These are phyloP conservation scores for Gallinago solitaria DNA, from an alignment of 2,797 vertebrate species.

Conservation along the genomic window DNA sequence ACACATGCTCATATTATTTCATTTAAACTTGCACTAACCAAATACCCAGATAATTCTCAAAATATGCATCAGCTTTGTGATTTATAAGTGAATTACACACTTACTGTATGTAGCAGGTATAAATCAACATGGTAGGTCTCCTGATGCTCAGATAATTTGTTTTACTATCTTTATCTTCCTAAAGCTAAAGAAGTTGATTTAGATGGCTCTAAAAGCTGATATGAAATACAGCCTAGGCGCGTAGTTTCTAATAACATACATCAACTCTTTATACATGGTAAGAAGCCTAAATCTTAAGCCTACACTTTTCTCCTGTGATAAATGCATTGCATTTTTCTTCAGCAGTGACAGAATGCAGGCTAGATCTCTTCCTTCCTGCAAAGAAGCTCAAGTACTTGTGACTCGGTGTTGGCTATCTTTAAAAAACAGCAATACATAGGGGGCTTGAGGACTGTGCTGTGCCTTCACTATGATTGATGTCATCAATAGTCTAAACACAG, in stretches of 20 bases:
- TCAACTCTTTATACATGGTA: slow-evolving; percentile 26
- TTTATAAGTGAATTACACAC: slow-evolving; percentile 47
- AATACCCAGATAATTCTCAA: slow-evolving; percentile 11
- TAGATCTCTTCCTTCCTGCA: not conserved
- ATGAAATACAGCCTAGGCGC: slow-evolving; percentile 38
- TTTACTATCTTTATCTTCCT: slow-evolving; percentile 56
- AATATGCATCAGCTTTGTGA: not conserved
- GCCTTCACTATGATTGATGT: slow-evolving; percentile 47
- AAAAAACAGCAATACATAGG: not conserved
- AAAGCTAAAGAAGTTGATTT: slow-evolving; percentile 66
- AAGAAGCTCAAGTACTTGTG: not conserved
- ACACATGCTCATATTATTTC: not conserved
- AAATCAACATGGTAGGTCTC: slow-evolving; percentile 41
- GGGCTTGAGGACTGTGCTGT: not conserved
- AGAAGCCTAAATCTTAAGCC: slow-evolving; percentile 45
- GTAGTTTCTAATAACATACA: slow-evolving; percentile 35
- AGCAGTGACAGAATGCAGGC: not conserved
- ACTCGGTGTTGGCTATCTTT: not conserved
- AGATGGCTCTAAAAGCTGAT: slow-evolving; percentile 32
- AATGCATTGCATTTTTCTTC: slow-evolving; percentile 36
- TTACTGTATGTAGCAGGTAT: slow-evolving; percentile 33
- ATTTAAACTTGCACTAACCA: slow-evolving; percentile 10
- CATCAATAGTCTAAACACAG: slow-evolving; percentile 44
- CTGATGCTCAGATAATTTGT: slow-evolving; percentile 45
- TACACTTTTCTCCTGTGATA: slow-evolving; percentile 2